Percentiles rank a stretch among this genome's conserved stretches.
phyloP scores from a whole-genome alignment of 2,888 invertebrate species.

The Amblyteles armatorius region DNA sequence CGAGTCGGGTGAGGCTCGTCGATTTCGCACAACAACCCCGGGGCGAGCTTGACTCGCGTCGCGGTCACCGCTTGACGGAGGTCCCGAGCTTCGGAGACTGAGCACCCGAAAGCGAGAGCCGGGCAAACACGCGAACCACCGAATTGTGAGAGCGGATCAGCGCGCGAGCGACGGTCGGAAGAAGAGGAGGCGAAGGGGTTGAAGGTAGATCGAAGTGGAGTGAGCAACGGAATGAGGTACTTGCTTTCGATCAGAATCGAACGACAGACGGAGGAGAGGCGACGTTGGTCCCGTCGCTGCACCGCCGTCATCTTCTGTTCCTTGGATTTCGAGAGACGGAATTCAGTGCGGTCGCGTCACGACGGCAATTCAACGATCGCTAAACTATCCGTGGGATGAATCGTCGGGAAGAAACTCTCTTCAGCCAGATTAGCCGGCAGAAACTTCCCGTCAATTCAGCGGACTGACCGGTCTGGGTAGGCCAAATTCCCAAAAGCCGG shows the following conservation, averaged over 20 bases:
- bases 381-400: no score
- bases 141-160: slow-evolving; percentile 27
- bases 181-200: slow-evolving; percentile 2
- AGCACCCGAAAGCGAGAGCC: slow-evolving; percentile 36
- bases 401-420: no score
- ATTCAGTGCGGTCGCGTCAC: background rate
- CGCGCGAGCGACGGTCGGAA: slow-evolving; percentile 17
- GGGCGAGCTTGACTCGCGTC: slow-evolving; percentile 29
- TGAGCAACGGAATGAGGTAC: background rate
- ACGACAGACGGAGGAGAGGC: background rate
- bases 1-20: background rate
- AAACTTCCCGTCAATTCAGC: no score
- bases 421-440: no score
- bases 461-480: no score
- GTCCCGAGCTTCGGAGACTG: slow-evolving; percentile 39
- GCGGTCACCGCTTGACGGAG: slow-evolving; percentile 35
- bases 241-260: background rate
- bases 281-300: background rate
- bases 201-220: background rate
- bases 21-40: slow-evolving; percentile 32
- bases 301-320: background rate
- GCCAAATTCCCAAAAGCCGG: no score
- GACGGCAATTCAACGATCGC: background rate
- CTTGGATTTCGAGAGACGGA: background rate
- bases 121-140: slow-evolving; percentile 39